phyloP scores from a whole-genome alignment of 2,113 vertebrate genomes.

The Dipodomys stephensi region DNA sequence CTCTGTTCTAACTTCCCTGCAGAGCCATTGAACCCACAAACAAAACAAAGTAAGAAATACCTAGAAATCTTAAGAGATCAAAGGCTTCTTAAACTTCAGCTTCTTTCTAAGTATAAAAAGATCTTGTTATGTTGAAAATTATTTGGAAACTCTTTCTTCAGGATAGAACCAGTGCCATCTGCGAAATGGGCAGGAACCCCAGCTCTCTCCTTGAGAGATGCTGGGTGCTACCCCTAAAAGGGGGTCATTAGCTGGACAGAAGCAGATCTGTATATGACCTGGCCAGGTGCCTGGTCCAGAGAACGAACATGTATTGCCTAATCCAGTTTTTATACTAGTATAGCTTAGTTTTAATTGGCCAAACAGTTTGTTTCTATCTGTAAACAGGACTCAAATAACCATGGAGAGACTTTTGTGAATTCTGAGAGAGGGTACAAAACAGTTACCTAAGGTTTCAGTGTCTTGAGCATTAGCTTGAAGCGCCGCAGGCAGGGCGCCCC shows the following conservation, averaged over 20 bases:
- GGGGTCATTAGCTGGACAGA: too few species aligned
- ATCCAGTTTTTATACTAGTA: not conserved
- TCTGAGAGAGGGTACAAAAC: not conserved
- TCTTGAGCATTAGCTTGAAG: too few species aligned
- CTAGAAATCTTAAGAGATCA: not conserved
- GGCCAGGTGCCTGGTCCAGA: too few species aligned
- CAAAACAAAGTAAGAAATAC: not conserved
- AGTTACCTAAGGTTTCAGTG: not conserved
- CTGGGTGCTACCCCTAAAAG: too few species aligned
- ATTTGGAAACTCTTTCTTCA: slow-evolving; percentile 14
- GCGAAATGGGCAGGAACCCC: too few species aligned
- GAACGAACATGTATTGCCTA: too few species aligned
- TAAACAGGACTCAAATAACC: not conserved
- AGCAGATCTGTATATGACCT: too few species aligned
- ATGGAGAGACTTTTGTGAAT: not conserved
- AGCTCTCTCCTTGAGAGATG: too few species aligned
- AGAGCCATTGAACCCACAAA: not conserved
- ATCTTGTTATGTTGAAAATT: not conserved
- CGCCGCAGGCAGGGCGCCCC: slow-evolving; percentile 27
- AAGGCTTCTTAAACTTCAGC: slow-evolving; percentile 5
- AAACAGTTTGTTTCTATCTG: not conserved
- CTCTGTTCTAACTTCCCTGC: not conserved
- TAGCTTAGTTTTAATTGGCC: slow-evolving; percentile 45
- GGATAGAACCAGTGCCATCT: not conserved
- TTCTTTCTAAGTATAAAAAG: not conserved